Evolutionary conservation across 2,113 vertebrate genomes (phyloP).

Genomic region (Brachyhypopomus occidentalis): DNA sequence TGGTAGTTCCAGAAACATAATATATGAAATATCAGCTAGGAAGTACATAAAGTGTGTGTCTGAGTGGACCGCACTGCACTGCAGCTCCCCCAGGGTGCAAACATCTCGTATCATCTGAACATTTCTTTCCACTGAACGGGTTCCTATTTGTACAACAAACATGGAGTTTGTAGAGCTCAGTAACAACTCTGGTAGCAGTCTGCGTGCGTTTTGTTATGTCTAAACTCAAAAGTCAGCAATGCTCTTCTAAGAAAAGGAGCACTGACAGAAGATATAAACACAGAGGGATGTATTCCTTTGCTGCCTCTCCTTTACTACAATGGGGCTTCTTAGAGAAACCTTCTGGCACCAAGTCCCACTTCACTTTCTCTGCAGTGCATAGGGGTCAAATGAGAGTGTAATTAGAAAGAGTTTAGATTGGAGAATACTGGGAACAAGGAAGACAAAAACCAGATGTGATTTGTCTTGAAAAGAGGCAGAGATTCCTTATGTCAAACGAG

Average conservation of each 20-base stretch:
- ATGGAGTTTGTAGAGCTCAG: slow-evolving; percentile 46
- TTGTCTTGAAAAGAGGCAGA: slow-evolving; percentile 22
- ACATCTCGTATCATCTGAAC: background rate
- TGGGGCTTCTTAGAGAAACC: slow-evolving; percentile 8
- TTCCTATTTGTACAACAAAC: slow-evolving; percentile 44
- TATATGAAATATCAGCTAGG: background rate
- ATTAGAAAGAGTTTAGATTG: slow-evolving; percentile 16
- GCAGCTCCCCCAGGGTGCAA: background rate
- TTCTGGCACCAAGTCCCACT: slow-evolving; percentile 22
- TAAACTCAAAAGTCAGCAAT: slow-evolving; percentile 51
- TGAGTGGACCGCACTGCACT: background rate
- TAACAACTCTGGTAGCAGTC: slow-evolving; percentile 45
- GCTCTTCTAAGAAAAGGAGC: slow-evolving; percentile 31
- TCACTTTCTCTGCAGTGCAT: slow-evolving; percentile 5
- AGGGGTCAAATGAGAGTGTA: slow-evolving; percentile 33
- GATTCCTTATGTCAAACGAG: background rate
- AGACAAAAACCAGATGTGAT: slow-evolving; percentile 41
- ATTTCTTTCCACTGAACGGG: background rate
- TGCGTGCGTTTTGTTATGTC: slow-evolving; percentile 20
- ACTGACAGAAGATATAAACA: slow-evolving; percentile 43
- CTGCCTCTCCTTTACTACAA: slow-evolving; percentile 26
- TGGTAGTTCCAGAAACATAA: slow-evolving; percentile 8
- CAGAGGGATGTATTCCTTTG: slow-evolving; percentile 53
- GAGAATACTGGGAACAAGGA: slow-evolving; percentile 8
- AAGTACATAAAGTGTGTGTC: background rate